Percentiles rank a stretch among this genome's conserved stretches.
Conservation (phyloP, 2,113 vertebrate species). For the Brachyhypopomus occidentalis region DNA sequence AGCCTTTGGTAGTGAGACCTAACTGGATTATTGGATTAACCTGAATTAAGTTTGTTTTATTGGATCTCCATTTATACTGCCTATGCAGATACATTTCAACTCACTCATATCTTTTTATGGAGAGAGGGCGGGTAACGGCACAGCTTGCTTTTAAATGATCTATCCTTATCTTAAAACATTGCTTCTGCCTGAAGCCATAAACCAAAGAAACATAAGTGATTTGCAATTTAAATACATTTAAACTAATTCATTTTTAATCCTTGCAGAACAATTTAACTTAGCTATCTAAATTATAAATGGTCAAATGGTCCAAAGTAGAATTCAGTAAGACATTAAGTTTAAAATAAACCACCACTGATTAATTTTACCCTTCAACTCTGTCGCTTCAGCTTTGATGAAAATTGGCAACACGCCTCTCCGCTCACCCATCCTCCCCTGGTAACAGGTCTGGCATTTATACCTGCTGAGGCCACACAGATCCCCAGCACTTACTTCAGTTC, state of each 20-base stretch:
- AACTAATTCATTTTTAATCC: background rate
- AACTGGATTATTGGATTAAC: slow-evolving; percentile 48
- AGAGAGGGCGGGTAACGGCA: slow-evolving; percentile 17
- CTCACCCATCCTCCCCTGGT: too few relatives aligned
- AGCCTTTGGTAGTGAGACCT: slow-evolving; percentile 42
- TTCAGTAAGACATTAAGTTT: background rate
- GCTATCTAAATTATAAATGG: too few relatives aligned
- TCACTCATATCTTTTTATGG: slow-evolving; percentile 30
- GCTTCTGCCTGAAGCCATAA: slow-evolving; percentile 5
- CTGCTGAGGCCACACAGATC: too few relatives aligned
- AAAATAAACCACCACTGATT: too few relatives aligned
- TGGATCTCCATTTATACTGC: slow-evolving; percentile 22
- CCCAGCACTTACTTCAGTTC: too few relatives aligned
- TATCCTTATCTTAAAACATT: slow-evolving; percentile 1
- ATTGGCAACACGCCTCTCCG: too few relatives aligned
- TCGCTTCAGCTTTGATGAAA: too few relatives aligned
- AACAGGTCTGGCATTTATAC: too few relatives aligned
- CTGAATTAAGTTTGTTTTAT: slow-evolving; percentile 42
- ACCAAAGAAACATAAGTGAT: background rate
- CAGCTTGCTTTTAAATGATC: slow-evolving; percentile 16
- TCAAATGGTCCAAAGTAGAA: too few relatives aligned
- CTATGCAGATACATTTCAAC: slow-evolving; percentile 13
- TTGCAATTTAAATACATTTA: background rate
- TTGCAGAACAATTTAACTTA: background rate
- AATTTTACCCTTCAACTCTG: too few relatives aligned